A percentile compares a stretch with the other conserved stretches of the same genome.
Evolutionary conservation across 2,888 invertebrate genomes (phyloP).

Genomic region (Lissonota sp.): DNA sequence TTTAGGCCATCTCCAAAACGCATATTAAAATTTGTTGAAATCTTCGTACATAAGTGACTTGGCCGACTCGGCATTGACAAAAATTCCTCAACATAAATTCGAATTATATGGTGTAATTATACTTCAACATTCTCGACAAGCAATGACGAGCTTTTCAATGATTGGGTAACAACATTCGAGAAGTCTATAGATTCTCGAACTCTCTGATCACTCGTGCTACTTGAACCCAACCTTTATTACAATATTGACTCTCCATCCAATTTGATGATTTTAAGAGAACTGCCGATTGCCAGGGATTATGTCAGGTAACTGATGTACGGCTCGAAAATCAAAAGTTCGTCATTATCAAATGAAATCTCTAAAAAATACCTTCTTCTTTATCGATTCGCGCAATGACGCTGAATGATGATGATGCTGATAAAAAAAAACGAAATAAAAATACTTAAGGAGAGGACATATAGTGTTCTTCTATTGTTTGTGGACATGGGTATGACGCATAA

Average conservation of each 20-base stretch:
- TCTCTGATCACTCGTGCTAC: not conserved
- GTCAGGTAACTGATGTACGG: not conserved
- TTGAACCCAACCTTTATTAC: not conserved
- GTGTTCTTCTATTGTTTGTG: slow-evolving; percentile 11
- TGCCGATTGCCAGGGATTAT: slow-evolving; percentile 24
- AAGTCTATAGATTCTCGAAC: not conserved
- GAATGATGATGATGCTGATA: slow-evolving; percentile 34
- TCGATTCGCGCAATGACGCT: slow-evolving; percentile 41
- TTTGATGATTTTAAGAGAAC: slow-evolving; percentile 1
- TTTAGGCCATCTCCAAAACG: too few species aligned
- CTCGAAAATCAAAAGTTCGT: slow-evolving; percentile 50
- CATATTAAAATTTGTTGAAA: too few species aligned
- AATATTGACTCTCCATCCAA: not conserved
- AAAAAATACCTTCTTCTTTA: slow-evolving; percentile 25
- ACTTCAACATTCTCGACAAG: not conserved
- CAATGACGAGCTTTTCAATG: not conserved
- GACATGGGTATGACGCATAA: slow-evolving; percentile 41
- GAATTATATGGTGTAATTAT: slow-evolving; percentile 7
- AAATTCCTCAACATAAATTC: too few species aligned
- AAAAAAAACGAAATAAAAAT: not conserved
- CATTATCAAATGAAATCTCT: slow-evolving; percentile 18
- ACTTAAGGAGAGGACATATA: slow-evolving; percentile 5
- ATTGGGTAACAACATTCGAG: slow-evolving; percentile 1
- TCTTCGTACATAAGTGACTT: too few species aligned
- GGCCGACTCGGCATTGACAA: too few species aligned